Percentiles rank a stretch among this genome's conserved stretches.
Evolutionary conservation across 2,797 vertebrate genomes (phyloP).

Genomic region (Sebastes steindachneri): DNA sequence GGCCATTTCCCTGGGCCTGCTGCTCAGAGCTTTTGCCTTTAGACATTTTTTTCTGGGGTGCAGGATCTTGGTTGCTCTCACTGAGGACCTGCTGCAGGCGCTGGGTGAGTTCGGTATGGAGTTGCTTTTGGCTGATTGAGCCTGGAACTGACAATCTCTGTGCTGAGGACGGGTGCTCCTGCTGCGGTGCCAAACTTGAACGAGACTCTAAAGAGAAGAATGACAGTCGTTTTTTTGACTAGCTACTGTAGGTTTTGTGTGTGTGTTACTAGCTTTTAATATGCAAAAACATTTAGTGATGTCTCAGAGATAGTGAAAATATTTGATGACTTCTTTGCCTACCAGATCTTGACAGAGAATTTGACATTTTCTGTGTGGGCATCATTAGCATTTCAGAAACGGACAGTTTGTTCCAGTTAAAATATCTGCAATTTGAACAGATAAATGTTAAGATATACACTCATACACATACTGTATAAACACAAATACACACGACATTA

Average conservation of each 20-base stretch:
- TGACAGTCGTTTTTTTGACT: background rate
- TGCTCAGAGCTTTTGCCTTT: slow-evolving; percentile 17
- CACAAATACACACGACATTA: background rate
- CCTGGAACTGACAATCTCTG: slow-evolving; percentile 25
- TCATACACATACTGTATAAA: background rate
- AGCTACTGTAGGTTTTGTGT: background rate
- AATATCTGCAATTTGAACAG: slow-evolving; percentile 49
- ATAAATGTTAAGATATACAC: slow-evolving; percentile 3
- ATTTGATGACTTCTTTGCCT: slow-evolving; percentile 11
- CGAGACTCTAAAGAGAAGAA: slow-evolving; percentile 25
- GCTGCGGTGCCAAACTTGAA: slow-evolving; percentile 14
- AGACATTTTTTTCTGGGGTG: background rate
- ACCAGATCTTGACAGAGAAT: slow-evolving; percentile 57
- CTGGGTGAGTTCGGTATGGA: slow-evolving; percentile 69
- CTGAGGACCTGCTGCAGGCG: slow-evolving; percentile 66
- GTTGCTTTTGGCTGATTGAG: slow-evolving; percentile 60
- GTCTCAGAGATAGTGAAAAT: background rate
- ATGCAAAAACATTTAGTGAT: background rate
- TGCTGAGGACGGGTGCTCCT: slow-evolving; percentile 17
- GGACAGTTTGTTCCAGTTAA: slow-evolving; percentile 66
- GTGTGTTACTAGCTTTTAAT: background rate
- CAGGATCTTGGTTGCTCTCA: slow-evolving; percentile 43
- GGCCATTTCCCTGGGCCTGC: slow-evolving; percentile 4
- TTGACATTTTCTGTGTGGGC: slow-evolving; percentile 61
- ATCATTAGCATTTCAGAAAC: slow-evolving; percentile 75